Conservation (phyloP, 2,797 vertebrate genomes). For the Falco naumanni region DNA sequence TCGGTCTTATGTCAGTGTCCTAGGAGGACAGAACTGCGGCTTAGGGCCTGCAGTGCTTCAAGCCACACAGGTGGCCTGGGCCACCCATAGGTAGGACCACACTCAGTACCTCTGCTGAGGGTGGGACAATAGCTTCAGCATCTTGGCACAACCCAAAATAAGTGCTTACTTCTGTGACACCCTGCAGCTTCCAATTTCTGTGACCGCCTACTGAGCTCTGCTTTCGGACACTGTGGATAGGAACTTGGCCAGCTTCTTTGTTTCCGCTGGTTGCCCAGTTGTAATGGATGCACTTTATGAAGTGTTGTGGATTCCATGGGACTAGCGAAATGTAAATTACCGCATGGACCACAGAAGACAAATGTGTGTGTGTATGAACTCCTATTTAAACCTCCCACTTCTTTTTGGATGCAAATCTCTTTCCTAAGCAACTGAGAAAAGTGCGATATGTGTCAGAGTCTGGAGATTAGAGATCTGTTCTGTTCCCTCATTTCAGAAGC, state of each 20-base stretch:
- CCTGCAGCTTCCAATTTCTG: background rate
- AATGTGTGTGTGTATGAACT: constrained; percentile 24
- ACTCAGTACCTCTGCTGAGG: background rate
- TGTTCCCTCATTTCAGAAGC: constrained; percentile 68
- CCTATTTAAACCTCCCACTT: constrained; percentile 71
- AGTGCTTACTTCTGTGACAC: background rate
- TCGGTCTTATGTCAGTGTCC: background rate
- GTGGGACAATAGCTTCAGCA: background rate
- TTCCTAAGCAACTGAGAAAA: constrained; percentile 74
- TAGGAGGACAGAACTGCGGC: background rate
- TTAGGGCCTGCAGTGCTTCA: background rate
- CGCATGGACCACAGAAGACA: background rate
- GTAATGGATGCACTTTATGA: background rate
- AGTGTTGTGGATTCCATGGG: background rate
- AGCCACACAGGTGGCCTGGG: background rate
- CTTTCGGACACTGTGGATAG: background rate
- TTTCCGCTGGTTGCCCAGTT: background rate
- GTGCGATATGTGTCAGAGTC: constrained; percentile 71
- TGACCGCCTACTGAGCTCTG: background rate
- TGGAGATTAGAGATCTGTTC: constrained; percentile 75
- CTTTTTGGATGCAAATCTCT: constrained; percentile 69
- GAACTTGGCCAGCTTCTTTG: background rate
- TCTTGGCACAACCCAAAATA: background rate
- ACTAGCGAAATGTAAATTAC: constrained; percentile 26
- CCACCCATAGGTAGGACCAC: background rate